These are phyloP conservation scores for Melanotaenia trifasciata DNA, from an alignment of 2,797 vertebrate species.

Conservation along the genomic window DNA sequence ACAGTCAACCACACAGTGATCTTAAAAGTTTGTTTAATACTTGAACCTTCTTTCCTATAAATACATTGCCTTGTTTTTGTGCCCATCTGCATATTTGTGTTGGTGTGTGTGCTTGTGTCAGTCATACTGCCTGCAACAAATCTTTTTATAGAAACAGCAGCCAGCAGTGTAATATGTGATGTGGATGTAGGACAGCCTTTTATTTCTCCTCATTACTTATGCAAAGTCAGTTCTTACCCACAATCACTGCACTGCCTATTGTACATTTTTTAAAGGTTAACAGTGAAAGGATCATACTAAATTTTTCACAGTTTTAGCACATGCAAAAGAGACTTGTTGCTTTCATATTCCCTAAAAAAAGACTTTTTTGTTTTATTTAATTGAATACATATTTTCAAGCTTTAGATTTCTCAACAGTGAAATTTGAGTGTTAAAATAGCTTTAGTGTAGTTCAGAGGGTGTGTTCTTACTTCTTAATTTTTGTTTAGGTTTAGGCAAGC, in stretches of 20 bases:
- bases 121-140: conserved; percentile 71
- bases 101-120: conserved; percentile 52
- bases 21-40: conserved; percentile 52
- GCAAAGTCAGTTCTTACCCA: conserved; percentile 70
- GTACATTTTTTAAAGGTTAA: conserved; percentile 36
- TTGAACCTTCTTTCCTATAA: conserved; percentile 65
- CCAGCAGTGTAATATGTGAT: conserved; percentile 76
- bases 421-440: neutral
- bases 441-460: neutral
- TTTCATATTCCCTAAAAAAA: neutral
- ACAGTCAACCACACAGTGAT: conserved; percentile 56
- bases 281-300: conserved; percentile 11
- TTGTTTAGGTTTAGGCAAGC: neutral
- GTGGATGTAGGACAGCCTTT: conserved; percentile 77
- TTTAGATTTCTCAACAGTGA: neutral
- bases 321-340: neutral
- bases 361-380: neutral
- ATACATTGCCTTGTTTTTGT: conserved; percentile 64
- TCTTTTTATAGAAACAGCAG: conserved; percentile 80
- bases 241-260: conserved; percentile 58
- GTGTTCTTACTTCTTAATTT: neutral
- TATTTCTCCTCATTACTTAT: conserved; percentile 74
- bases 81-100: conserved; percentile 37
- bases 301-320: conserved; percentile 15
- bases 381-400: neutral